Conservation (phyloP, 2,888 invertebrate genomes). For the Deilephila elpenor region DNA sequence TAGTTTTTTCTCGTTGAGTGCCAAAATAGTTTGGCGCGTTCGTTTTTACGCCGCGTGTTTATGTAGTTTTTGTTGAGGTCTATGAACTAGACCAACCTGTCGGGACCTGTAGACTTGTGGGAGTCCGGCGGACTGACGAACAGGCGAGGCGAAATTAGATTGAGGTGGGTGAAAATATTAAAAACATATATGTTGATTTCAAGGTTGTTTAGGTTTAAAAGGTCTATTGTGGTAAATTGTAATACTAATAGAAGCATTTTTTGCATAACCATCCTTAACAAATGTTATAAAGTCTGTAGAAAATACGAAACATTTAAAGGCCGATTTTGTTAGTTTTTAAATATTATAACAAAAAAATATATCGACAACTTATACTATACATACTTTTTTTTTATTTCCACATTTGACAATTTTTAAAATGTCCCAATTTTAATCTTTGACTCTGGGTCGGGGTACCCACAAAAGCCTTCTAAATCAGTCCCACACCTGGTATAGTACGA, state of each 20-base stretch:
- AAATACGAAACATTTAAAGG: too few species aligned
- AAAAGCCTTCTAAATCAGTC: background rate
- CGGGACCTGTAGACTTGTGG: slow-evolving; percentile 50
- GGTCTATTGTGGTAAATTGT: too few species aligned
- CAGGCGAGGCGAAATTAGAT: slow-evolving; percentile 36
- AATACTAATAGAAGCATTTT: too few species aligned
- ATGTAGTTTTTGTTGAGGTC: slow-evolving; percentile 53
- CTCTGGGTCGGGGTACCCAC: background rate
- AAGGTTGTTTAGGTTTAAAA: too few species aligned
- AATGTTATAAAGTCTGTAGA: too few species aligned
- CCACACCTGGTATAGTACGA: background rate
- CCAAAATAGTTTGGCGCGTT: slow-evolving; percentile 6
- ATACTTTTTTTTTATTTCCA: too few species aligned
- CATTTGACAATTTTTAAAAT: too few species aligned
- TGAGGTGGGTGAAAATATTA: background rate
- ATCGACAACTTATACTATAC: too few species aligned
- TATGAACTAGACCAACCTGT: slow-evolving; percentile 50
- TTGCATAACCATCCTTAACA: too few species aligned
- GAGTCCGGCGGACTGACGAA: slow-evolving; percentile 47
- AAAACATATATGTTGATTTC: background rate
- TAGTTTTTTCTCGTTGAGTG: background rate
- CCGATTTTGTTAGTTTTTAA: too few species aligned
- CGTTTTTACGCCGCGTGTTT: slow-evolving; percentile 43
- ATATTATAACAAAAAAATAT: too few species aligned
- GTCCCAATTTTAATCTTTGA: background rate